A percentile compares a stretch with the other conserved stretches of the same genome.
Evolutionary conservation across 2,888 invertebrate species (phyloP).

Genomic region (Branchinecta sandiegonensis): DNA sequence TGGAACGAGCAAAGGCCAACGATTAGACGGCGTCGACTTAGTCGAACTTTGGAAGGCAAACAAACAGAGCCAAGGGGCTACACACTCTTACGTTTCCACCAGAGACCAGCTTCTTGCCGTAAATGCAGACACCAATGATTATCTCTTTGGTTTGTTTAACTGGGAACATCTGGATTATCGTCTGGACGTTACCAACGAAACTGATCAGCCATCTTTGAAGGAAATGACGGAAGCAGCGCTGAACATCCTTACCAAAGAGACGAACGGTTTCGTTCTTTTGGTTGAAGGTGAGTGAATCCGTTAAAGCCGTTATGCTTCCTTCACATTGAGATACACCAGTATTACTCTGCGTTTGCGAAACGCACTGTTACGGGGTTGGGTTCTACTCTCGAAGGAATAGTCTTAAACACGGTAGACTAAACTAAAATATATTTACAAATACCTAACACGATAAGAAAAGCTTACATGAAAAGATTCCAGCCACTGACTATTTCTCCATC

Average conservation of each 20-base stretch:
- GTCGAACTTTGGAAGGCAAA: slow-evolving; percentile 38
- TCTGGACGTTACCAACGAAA: slow-evolving; percentile 41
- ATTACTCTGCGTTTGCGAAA: no score
- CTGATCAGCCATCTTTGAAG: slow-evolving; percentile 49
- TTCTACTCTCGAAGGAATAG: no score
- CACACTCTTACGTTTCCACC: slow-evolving; percentile 22
- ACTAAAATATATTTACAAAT: no score
- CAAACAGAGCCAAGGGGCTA: not conserved
- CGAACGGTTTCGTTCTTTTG: slow-evolving; percentile 57
- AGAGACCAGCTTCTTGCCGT: slow-evolving; percentile 26
- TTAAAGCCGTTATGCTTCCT: no score
- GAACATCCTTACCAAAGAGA: slow-evolving; percentile 47
- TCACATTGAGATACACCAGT: no score
- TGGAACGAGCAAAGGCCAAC: slow-evolving; percentile 32
- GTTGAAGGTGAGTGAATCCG: slow-evolving; percentile 37
- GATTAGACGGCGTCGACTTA: not conserved
- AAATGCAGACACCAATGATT: slow-evolving; percentile 25
- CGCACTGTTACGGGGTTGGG: no score
- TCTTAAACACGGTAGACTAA: no score
- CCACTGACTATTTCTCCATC: no score
- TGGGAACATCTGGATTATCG: slow-evolving; percentile 56
- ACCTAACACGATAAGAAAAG: no score
- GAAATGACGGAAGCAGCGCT: slow-evolving; percentile 70
- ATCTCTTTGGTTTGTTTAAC: slow-evolving; percentile 41
- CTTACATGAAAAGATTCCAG: no score